phyloP scores from a whole-genome alignment of 2,888 invertebrate species.

The Antheraea yamamai region DNA sequence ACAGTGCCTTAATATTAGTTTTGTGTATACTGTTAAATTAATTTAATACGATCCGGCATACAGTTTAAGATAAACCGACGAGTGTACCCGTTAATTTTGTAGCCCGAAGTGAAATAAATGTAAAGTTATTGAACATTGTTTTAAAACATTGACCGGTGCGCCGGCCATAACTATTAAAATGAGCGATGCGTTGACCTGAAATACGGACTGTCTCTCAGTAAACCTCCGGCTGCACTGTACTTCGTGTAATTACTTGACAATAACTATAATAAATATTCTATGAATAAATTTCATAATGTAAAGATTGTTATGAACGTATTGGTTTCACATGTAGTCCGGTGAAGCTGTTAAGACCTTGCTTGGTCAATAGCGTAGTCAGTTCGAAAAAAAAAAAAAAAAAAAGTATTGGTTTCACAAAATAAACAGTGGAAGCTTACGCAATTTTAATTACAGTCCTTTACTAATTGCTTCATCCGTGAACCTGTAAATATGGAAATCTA shows the following conservation, averaged over 20 bases:
- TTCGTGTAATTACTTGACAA: slow-evolving; percentile 18
- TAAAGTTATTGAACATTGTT: slow-evolving; percentile 77
- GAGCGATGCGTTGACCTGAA: slow-evolving; percentile 63
- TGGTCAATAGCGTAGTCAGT: too few relatives aligned
- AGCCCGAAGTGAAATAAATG: slow-evolving; percentile 67
- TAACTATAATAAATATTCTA: slow-evolving; percentile 21
- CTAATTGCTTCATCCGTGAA: too few relatives aligned
- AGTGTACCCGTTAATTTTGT: slow-evolving; percentile 44
- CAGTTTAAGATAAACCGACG: background rate
- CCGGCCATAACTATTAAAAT: slow-evolving; percentile 65
- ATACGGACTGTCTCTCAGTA: slow-evolving; percentile 37
- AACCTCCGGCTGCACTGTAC: slow-evolving; percentile 23
- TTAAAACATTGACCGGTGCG: slow-evolving; percentile 64
- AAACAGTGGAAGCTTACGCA: background rate
- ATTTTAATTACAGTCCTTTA: background rate
- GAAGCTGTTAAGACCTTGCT: too few relatives aligned
- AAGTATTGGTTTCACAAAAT: background rate
- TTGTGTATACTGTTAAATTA: background rate
- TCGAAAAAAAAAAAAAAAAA: too few relatives aligned
- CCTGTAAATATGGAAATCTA: too few relatives aligned
- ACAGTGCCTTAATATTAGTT: background rate
- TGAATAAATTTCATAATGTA: background rate
- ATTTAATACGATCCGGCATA: background rate
- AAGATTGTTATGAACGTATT: background rate
- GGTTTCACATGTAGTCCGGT: background rate